Evolutionary conservation across 2,888 invertebrate species (phyloP), one percentile per base, ranked within the genome.

Genomic region (Mallateleia sp.): DNA sequence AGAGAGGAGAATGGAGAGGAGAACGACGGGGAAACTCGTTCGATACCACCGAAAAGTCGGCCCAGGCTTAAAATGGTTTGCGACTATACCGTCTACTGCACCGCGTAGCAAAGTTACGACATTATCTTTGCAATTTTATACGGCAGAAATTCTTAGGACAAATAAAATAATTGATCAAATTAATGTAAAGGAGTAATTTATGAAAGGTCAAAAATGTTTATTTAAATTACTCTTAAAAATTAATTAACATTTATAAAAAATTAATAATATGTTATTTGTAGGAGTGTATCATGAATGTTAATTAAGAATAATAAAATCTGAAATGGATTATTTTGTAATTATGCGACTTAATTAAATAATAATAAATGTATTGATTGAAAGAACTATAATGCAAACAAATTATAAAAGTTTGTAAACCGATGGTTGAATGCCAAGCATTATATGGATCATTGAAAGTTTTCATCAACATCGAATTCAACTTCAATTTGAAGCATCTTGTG

Each of bases 11-110:
- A 67, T 84, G 18, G 88, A 77, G 88, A 88, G 87, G 85, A 87
- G 88, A 75, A 89, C 9, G 18, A 52, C 18, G 47, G 72, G 74
- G 89, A 86, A 85, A 90, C 88, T 88, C 89, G 93, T 92, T 93
- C 93, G 91, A 93, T 93, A 93, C 90, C 90, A 78, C 94, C 94
- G 90, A 94, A 94, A 94, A 93, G 89, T 91, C 90, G 93, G 92
- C 71, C 89, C 89, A 67, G 47, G 78, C 67, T 85, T 82, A 62
- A 80, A 87, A 84, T 84, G 83, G 71, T 67, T 64, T 72, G 71
- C 69, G 58, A 32, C 25, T 45, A 25, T 62, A 54, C 60, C 71
- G 34, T 54, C 66, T 47, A 22, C 47, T 69, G 18, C 20, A 34
- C 9, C n/a, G 18, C 69, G 52, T 11, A 69, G 66, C 42, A 28